Evolutionary conservation across 2,113 vertebrate genomes (phyloP), one percentile per base, ranked within the genome.

Genomic region (Albula glossodonta): DNA sequence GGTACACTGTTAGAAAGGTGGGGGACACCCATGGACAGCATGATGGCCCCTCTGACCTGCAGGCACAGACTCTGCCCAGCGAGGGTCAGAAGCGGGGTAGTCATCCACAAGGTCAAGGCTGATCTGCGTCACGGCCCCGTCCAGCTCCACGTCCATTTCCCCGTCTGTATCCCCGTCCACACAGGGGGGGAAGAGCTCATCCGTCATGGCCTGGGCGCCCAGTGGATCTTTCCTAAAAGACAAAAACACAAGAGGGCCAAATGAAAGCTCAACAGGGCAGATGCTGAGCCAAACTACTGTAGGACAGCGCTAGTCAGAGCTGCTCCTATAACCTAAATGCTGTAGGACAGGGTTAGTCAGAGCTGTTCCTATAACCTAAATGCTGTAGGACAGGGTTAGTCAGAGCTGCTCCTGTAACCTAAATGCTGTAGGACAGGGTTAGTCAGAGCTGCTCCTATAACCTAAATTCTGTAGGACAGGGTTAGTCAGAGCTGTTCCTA

Each of bases 1-100:
- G 53, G 6, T 56, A 56, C 53, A 56, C 6, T 56, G 53, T 56
- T 56, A 56, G 53, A 56, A 9, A 6, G 22, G 70, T 74, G 70
- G 70, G n/a, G n/a, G 31, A 41, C 31, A 41, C 31, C 31, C 31
- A 41, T 41, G 31, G 31, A 41, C 31, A 41, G 31, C 31, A 41
- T 41, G 31, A 41, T 15, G 60, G 60, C 22, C 50, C 80, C 11
- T 9, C 93, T 94, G 90, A 99, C 98, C 98, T 22, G 98, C 97
- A 0, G 97, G 97, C 49, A 99, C 96, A 22, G 98, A 99, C 89
- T 99, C 97, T 0, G 98, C 98, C 98, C 98, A 99, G 81, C 98
- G 96, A 0, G 98, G 98, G 88, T 99, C 98, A 7, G 97, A 98
- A 1, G 98, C 97, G 10, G 98, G 98, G 85, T 97, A 99, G 86